These are phyloP conservation scores for Eurytoma adleriae DNA, from an alignment of 2,888 invertebrate species.

Conservation along the genomic window DNA sequence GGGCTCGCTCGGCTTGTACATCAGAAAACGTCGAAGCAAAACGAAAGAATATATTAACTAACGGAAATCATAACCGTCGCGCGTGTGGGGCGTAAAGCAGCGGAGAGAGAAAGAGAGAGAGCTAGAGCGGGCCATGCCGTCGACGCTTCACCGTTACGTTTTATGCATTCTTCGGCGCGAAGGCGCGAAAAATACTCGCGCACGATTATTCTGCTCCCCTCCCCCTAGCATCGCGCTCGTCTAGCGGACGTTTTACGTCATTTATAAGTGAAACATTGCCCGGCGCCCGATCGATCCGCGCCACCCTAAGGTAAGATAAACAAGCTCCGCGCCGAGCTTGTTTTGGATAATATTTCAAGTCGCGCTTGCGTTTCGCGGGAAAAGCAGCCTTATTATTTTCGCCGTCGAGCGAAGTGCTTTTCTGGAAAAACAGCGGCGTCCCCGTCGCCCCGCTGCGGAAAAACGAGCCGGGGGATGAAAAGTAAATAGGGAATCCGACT, in stretches of 20 bases:
- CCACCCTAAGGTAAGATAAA: slow-evolving; percentile 40
- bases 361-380: slow-evolving; percentile 37
- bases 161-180: slow-evolving; percentile 30
- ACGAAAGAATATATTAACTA: too few species aligned
- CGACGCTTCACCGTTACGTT: slow-evolving; percentile 42
- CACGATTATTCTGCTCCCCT: slow-evolving; percentile 23
- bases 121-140: slow-evolving; percentile 3
- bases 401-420: slow-evolving; percentile 35
- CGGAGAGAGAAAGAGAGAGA: background rate
- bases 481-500: slow-evolving; percentile 68
- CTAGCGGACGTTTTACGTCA: slow-evolving; percentile 45
- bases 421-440: slow-evolving; percentile 35
- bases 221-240: too few species aligned
- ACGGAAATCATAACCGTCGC: too few species aligned
- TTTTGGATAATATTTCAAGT: slow-evolving; percentile 56
- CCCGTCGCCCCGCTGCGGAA: slow-evolving; percentile 52
- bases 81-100: background rate
- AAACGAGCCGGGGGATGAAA: slow-evolving; percentile 67
- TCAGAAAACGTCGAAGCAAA: too few species aligned
- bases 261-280: slow-evolving; percentile 52
- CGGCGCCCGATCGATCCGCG: slow-evolving; percentile 35
- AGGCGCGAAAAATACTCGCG: slow-evolving; percentile 8
- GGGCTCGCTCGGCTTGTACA: too few species aligned
- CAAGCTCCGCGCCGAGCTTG: slow-evolving; percentile 38
- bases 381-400: slow-evolving; percentile 40